Conservation (phyloP, 1,140 invertebrate species). For the Halesus radiatus region DNA sequence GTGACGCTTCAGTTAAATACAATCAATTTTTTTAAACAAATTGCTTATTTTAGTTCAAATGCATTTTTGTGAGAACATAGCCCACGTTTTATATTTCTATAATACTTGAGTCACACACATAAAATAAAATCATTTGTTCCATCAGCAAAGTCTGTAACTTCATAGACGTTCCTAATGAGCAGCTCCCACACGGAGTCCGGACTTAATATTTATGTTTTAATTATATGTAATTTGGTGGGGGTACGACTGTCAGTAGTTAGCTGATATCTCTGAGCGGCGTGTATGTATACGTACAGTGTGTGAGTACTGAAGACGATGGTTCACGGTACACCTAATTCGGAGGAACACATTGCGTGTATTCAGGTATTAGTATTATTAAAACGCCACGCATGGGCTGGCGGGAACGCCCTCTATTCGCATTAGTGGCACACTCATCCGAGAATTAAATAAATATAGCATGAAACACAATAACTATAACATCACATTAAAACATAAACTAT, state of each 20-base stretch:
- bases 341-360: constrained; percentile 30
- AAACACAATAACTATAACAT: too few relatives aligned
- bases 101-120: background rate
- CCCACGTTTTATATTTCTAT: too few relatives aligned
- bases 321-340: constrained; percentile 35
- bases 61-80: too few relatives aligned
- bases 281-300: background rate
- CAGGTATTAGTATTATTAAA: background rate
- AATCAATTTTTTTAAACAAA: too few relatives aligned
- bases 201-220: constrained; percentile 40
- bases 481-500: too few relatives aligned
- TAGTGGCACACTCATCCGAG: constrained; percentile 10
- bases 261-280: background rate
- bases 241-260: background rate
- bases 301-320: background rate
- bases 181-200: background rate
- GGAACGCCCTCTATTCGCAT: constrained; percentile 45
- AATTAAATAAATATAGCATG: too few relatives aligned
- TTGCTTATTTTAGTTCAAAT: too few relatives aligned
- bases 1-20: too few relatives aligned
- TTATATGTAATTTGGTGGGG: constrained; percentile 32
- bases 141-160: background rate
- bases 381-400: constrained; percentile 45
- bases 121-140: background rate
- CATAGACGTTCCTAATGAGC: constrained; percentile 14